phyloP scores from a whole-genome alignment of 1,140 invertebrate genomes.

The Pogonomyrmex californicus region DNA sequence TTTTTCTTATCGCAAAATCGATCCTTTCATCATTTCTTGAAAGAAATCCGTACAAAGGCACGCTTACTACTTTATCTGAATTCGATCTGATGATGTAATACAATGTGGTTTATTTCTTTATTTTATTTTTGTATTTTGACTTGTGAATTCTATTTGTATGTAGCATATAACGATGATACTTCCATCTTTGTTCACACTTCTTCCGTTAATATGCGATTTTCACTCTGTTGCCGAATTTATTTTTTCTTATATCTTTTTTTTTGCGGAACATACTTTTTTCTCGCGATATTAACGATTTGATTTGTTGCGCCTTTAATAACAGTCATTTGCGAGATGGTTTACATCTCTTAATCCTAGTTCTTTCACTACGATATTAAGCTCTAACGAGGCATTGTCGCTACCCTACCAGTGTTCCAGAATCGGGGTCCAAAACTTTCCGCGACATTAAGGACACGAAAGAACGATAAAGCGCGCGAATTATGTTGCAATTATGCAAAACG shows the following conservation, averaged over 20 bases:
- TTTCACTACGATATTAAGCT: constrained; percentile 74
- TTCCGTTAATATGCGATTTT: neutral
- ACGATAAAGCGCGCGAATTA: constrained; percentile 80
- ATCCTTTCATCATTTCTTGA: neutral
- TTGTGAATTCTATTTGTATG: neutral
- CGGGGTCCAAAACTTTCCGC: constrained; percentile 64
- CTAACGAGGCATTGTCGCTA: constrained; percentile 81
- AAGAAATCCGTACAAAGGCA: neutral
- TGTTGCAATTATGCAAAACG: constrained; percentile 79
- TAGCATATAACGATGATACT: neutral
- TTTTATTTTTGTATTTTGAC: constrained; percentile 12
- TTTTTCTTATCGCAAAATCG: neutral
- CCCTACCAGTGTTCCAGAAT: neutral
- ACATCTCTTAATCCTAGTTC: constrained; percentile 81
- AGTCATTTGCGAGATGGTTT: constrained; percentile 79
- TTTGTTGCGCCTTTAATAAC: constrained; percentile 5
- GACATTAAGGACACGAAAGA: constrained; percentile 78
- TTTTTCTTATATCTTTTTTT: neutral
- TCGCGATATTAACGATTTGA: constrained; percentile 42
- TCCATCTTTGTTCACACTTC: neutral
- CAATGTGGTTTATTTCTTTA: neutral
- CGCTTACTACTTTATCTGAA: neutral
- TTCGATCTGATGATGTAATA: neutral
- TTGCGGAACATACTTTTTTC: neutral
- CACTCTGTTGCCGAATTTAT: neutral